phyloP scores from a whole-genome alignment of 1,140 invertebrate genomes.

The Drosophila nannoptera region DNA sequence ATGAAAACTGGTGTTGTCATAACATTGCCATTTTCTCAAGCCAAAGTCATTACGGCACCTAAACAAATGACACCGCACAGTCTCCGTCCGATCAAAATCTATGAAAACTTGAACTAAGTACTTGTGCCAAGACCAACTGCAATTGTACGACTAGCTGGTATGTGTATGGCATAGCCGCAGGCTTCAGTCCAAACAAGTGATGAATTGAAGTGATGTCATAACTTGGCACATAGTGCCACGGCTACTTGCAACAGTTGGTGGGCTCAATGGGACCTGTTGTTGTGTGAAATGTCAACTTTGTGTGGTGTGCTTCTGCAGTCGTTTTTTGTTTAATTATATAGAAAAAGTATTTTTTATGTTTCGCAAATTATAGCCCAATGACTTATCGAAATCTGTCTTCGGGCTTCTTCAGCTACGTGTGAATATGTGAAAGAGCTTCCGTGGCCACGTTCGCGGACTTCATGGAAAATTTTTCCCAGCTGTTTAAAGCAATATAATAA shows the following conservation, averaged over 20 bases:
- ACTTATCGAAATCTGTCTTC: slow-evolving; percentile 74
- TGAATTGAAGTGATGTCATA: slow-evolving; percentile 69
- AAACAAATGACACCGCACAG: slow-evolving; percentile 55
- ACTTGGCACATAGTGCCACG: slow-evolving; percentile 71
- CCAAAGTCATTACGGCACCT: slow-evolving; percentile 39
- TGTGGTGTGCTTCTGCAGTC: slow-evolving; percentile 32
- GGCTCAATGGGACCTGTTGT: slow-evolving; percentile 49
- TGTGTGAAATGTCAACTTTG: slow-evolving; percentile 74
- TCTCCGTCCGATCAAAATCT: slow-evolving; percentile 28
- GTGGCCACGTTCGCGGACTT: slow-evolving; percentile 41
- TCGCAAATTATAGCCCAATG: slow-evolving; percentile 72
- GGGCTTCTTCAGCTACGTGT: slow-evolving; percentile 60
- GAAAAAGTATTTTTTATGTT: slow-evolving; percentile 55
- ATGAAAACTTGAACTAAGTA: slow-evolving; percentile 11
- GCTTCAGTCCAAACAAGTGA: slow-evolving; percentile 27
- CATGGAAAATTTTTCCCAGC: slow-evolving; percentile 65
- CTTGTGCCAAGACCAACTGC: slow-evolving; percentile 14
- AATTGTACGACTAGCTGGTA: slow-evolving; percentile 1
- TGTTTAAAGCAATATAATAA: slow-evolving; percentile 31
- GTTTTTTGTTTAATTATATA: slow-evolving; percentile 66
- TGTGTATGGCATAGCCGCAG: neutral
- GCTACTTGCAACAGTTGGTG: slow-evolving; percentile 59
- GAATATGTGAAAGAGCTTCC: slow-evolving; percentile 64
- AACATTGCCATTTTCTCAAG: slow-evolving; percentile 32
- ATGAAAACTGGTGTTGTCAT: too few species aligned